Conservation (phyloP, 2,888 invertebrate genomes). For the Spialia ferax region DNA sequence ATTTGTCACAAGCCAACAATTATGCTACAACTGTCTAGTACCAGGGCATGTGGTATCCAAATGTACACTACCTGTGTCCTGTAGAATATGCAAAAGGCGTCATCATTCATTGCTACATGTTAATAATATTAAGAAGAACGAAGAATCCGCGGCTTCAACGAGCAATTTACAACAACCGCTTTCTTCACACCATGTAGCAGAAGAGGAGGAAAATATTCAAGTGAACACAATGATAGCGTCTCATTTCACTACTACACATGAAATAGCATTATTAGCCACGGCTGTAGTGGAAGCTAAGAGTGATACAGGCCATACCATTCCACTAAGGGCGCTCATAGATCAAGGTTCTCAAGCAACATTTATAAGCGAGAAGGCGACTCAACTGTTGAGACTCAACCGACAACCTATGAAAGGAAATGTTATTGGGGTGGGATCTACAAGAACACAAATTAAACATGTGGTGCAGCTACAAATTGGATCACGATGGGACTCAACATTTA, state of each 20-base stretch:
- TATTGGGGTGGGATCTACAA: slow-evolving; percentile 30
- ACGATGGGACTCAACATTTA: slow-evolving; percentile 15
- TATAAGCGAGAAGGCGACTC: slow-evolving; percentile 42
- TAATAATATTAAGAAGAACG: slow-evolving; percentile 35
- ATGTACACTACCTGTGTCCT: slow-evolving; percentile 34
- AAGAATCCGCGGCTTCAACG: slow-evolving; percentile 12
- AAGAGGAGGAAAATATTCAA: slow-evolving; percentile 2
- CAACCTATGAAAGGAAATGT: slow-evolving; percentile 22
- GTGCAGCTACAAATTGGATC: slow-evolving; percentile 26
- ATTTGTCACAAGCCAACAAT: slow-evolving; percentile 17
- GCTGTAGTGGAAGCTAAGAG: slow-evolving; percentile 10
- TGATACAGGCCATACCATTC: slow-evolving; percentile 19
- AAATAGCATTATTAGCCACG: slow-evolving; percentile 14
- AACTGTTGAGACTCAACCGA: slow-evolving; percentile 26
- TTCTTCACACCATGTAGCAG: slow-evolving; percentile 18
- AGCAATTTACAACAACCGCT: slow-evolving; percentile 8
- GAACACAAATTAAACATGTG: slow-evolving; percentile 26
- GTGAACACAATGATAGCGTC: slow-evolving; percentile 40
- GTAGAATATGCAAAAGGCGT: slow-evolving; percentile 32
- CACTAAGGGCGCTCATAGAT: slow-evolving; percentile 42
- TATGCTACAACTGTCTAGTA: slow-evolving; percentile 37
- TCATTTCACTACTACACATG: slow-evolving; percentile 27
- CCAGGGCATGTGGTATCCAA: slow-evolving; percentile 29
- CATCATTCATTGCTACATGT: slow-evolving; percentile 27
- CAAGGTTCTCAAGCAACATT: slow-evolving; percentile 44